Evolutionary conservation across 2,113 vertebrate species (phyloP).

Genomic region (Nothoprocta perdicaria): DNA sequence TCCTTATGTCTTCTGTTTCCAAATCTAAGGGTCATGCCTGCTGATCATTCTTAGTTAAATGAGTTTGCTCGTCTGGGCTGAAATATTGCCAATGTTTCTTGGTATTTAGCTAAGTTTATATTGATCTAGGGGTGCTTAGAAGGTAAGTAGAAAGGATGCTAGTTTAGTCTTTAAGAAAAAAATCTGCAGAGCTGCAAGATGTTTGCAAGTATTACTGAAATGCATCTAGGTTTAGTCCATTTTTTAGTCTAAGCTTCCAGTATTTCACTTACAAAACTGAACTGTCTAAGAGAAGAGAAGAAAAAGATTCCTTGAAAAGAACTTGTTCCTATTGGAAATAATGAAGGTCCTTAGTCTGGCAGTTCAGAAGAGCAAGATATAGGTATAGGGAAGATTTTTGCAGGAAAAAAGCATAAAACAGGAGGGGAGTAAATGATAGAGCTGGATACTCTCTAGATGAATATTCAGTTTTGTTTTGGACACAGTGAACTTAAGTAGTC

Average conservation of each 20-base stretch:
- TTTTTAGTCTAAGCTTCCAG: constrained; percentile 42
- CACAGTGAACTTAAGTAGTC: neutral
- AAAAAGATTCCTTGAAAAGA: constrained; percentile 26
- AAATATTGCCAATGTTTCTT: neutral
- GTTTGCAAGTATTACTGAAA: neutral
- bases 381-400: neutral
- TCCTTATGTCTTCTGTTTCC: neutral
- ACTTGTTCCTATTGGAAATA: neutral
- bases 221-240: constrained; percentile 53
- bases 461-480: neutral
- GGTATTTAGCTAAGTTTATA: neutral
- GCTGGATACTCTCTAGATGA: neutral
- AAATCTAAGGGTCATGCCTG: neutral
- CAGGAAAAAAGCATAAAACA: neutral
- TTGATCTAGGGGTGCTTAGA: neutral
- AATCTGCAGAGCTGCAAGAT: constrained; percentile 14
- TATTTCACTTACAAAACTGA: constrained; percentile 27
- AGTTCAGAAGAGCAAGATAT: neutral
- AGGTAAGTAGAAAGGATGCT: constrained; percentile 27
- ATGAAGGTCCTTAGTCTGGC: neutral
- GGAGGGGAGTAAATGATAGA: neutral
- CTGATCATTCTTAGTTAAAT: neutral
- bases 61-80: neutral
- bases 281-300: neutral
- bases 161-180: constrained; percentile 40